These are phyloP conservation scores for Diorhabda carinulata DNA, from an alignment of 1,140 invertebrate species.

Conservation along the genomic window DNA sequence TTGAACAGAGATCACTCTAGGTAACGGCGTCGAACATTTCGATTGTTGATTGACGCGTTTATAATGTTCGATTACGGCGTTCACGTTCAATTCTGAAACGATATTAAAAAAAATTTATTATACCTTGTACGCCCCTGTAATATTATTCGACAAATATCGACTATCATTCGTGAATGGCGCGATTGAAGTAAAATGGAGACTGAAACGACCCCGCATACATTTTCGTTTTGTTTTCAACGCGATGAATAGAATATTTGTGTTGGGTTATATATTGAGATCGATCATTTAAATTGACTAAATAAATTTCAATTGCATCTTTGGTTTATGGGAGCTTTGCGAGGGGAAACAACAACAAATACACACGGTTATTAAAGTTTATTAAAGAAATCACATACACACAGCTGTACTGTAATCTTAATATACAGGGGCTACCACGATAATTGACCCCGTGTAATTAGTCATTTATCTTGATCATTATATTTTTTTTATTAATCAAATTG, in stretches of 20 bases:
- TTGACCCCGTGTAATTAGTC: no score
- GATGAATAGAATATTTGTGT: neutral
- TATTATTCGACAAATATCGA: neutral
- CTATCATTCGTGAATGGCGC: neutral
- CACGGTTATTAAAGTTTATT: no score
- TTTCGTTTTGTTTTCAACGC: neutral
- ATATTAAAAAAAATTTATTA: neutral
- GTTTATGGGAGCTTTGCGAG: no score
- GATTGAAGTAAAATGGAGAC: neutral
- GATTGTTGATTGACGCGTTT: constrained; percentile 56
- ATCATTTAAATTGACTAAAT: neutral
- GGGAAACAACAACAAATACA: no score
- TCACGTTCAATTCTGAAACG: constrained; percentile 33
- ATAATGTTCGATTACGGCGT: constrained; percentile 55
- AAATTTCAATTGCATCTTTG: neutral
- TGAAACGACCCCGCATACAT: neutral
- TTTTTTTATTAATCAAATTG: no score
- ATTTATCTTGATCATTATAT: no score
- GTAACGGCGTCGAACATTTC: constrained; percentile 59
- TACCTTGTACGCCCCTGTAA: neutral
- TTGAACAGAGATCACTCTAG: constrained; percentile 59
- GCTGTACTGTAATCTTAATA: no score
- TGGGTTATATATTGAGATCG: constrained; percentile 10
- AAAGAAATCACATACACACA: no score
- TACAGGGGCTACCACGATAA: no score